A percentile compares a stretch with the other conserved stretches of the same genome.
phyloP scores from a whole-genome alignment of 2,888 invertebrate genomes.

The Troides oblongomaculatus region DNA sequence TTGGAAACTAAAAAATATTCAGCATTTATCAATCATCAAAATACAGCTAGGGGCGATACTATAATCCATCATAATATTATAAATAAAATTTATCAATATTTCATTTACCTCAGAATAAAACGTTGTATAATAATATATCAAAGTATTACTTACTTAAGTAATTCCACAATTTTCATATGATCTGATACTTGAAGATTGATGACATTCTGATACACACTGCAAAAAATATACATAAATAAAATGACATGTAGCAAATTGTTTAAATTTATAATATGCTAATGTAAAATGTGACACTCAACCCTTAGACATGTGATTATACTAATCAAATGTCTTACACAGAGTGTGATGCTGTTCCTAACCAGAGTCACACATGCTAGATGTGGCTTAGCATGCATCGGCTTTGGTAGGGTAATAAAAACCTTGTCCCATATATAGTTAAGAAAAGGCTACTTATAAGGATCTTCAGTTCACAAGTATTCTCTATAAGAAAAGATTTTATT shows the following conservation, averaged over 20 bases:
- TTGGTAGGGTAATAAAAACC: constrained; percentile 64
- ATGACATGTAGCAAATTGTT: neutral
- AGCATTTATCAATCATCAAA: constrained; percentile 41
- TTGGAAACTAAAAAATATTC: constrained; percentile 24
- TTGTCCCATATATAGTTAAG: neutral
- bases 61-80: constrained; percentile 31
- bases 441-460: no score
- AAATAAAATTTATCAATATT: neutral
- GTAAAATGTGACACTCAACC: constrained; percentile 66
- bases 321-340: constrained; percentile 69
- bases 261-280: neutral
- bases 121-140: neutral
- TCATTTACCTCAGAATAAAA: neutral
- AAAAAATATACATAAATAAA: neutral
- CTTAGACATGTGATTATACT: constrained; percentile 59
- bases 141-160: neutral
- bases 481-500: no score
- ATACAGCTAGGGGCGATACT: constrained; percentile 46
- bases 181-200: no score
- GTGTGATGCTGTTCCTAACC: constrained; percentile 74
- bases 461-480: no score
- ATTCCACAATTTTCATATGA: neutral
- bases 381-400: constrained; percentile 68
- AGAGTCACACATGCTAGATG: constrained; percentile 67
- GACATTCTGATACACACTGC: neutral